Evolutionary conservation across 1,140 invertebrate genomes (phyloP).

Genomic region (Saccostrea echinata): DNA sequence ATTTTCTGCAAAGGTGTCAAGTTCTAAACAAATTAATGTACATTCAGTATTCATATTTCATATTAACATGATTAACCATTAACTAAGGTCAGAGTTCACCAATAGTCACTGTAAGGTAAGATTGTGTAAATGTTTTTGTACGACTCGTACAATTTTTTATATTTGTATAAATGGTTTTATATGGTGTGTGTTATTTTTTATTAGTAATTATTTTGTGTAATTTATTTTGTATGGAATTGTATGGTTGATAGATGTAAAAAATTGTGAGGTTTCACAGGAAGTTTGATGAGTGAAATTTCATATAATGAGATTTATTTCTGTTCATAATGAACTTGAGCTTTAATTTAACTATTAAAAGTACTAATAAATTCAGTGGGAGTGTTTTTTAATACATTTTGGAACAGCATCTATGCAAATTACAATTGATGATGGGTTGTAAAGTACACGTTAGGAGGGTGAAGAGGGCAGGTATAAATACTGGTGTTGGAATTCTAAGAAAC

Average conservation of each 20-base stretch:
- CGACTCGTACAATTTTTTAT: not conserved
- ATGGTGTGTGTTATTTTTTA: slow-evolving; percentile 26
- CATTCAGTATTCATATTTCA: not conserved
- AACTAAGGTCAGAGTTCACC: not conserved
- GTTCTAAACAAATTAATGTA: not conserved
- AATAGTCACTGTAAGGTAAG: not conserved
- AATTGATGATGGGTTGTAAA: too few species aligned
- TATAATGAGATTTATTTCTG: slow-evolving; percentile 19
- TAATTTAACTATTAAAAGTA: slow-evolving; percentile 19
- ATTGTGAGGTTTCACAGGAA: slow-evolving; percentile 14
- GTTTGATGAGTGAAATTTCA: not conserved
- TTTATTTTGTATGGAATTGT: slow-evolving; percentile 35
- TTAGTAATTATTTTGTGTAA: slow-evolving; percentile 21
- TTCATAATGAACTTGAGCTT: slow-evolving; percentile 14
- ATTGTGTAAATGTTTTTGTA: not conserved
- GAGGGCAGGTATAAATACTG: too few species aligned
- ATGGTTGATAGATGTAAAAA: not conserved
- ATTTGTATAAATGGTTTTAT: slow-evolving; percentile 23
- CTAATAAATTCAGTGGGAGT: not conserved
- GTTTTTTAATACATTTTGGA: too few species aligned
- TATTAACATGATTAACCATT: not conserved
- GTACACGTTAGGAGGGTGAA: too few species aligned
- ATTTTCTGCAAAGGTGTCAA: not conserved
- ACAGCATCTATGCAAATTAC: too few species aligned
- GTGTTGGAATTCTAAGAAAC: too few species aligned